Conservation (phyloP, 1,140 invertebrate genomes). For the Caenorhabditis elegans region WBcel235 BX284605.5:14478501-14479000, state of each 20-base stretch:
- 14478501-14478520: not conserved
- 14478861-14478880: not conserved
- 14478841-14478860: not conserved
- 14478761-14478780: not conserved
- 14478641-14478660: not conserved
- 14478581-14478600: not conserved
- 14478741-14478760: not conserved
- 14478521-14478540: not conserved
- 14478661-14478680: not conserved
- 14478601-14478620: slow-evolving; percentile 1
- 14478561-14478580: not conserved
- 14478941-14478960: too few relatives aligned
- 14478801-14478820: not conserved
- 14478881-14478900: not conserved
- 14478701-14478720: not conserved
- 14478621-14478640: not conserved
- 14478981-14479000: too few relatives aligned
- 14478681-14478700: not conserved
- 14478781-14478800: not conserved
- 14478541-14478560: not conserved
- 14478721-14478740: not conserved
- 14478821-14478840: not conserved
- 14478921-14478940: too few relatives aligned
- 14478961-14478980: too few relatives aligned
- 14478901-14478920: not conserved